phyloP scores from a whole-genome alignment of 2,797 vertebrate species.

The Myripristis murdjan region DNA sequence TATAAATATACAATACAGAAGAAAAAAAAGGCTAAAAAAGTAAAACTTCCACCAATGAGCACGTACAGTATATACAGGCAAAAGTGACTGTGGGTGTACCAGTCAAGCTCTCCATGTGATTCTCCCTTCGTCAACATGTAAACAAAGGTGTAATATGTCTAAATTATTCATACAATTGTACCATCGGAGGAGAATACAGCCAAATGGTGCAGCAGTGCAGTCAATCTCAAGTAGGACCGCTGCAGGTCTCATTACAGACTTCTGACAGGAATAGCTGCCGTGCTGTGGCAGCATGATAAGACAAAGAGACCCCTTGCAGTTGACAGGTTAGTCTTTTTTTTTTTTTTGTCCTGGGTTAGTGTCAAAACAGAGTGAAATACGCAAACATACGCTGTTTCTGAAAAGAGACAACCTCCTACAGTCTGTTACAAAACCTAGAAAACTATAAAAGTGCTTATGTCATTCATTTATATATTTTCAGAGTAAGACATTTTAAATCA shows the following conservation, averaged over 20 bases:
- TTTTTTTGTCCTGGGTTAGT: slow-evolving; percentile 23
- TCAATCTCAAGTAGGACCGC: slow-evolving; percentile 31
- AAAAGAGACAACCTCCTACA: slow-evolving; percentile 36
- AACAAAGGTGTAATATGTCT: slow-evolving; percentile 65
- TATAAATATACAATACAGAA: slow-evolving; percentile 77
- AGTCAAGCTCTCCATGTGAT: slow-evolving; percentile 45
- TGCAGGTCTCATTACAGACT: slow-evolving; percentile 51
- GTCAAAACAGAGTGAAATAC: slow-evolving; percentile 46
- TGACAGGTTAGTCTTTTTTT: slow-evolving; percentile 34
- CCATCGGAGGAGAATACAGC: slow-evolving; percentile 36
- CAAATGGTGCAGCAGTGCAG: slow-evolving; percentile 36
- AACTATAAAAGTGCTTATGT: slow-evolving; percentile 80
- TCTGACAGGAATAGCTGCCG: slow-evolving; percentile 53
- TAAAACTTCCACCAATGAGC: slow-evolving; percentile 50
- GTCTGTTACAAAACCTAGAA: slow-evolving; percentile 55
- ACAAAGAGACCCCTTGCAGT: slow-evolving; percentile 48
- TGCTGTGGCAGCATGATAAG: slow-evolving; percentile 42
- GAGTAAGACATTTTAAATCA: slow-evolving; percentile 80
- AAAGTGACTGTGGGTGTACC: slow-evolving; percentile 60
- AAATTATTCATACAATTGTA: slow-evolving; percentile 33
- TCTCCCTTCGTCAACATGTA: slow-evolving; percentile 70
- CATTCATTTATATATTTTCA: slow-evolving; percentile 64
- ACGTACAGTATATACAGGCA: slow-evolving; percentile 72
- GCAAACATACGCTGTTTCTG: slow-evolving; percentile 24
- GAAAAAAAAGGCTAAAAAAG: slow-evolving; percentile 33